These are phyloP conservation scores for Sinocyclocheilus anshuiensis DNA, from an alignment of 2,113 vertebrate genomes.

Conservation along the genomic window DNA sequence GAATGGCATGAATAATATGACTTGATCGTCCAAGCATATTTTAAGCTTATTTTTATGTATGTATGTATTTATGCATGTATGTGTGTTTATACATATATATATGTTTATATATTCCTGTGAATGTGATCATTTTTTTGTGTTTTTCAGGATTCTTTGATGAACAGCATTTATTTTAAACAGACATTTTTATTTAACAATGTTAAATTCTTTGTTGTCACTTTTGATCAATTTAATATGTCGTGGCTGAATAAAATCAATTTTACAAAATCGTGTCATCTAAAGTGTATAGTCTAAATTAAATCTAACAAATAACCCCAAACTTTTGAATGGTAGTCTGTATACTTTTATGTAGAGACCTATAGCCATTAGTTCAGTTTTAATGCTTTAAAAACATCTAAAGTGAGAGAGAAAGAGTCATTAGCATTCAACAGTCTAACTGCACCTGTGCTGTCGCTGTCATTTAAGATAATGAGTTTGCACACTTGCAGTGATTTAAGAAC, in stretches of 20 bases:
- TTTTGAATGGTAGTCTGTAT: neutral
- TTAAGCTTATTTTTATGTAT: too few relatives aligned
- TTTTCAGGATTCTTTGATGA: neutral
- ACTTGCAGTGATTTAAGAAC: slow-evolving; percentile 36
- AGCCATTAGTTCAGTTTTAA: slow-evolving; percentile 47
- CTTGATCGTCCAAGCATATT: neutral
- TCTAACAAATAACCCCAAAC: neutral
- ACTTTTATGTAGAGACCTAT: neutral
- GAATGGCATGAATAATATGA: slow-evolving; percentile 3
- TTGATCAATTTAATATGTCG: neutral
- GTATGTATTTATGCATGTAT: too few relatives aligned
- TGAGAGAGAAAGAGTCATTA: neutral
- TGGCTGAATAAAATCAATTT: neutral
- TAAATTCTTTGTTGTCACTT: neutral
- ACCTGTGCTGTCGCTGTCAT: slow-evolving; percentile 40
- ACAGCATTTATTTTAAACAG: too few relatives aligned
- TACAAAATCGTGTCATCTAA: too few relatives aligned
- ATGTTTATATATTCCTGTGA: too few relatives aligned
- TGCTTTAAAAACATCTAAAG: slow-evolving; percentile 9
- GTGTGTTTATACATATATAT: too few relatives aligned
- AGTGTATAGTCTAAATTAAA: too few relatives aligned
- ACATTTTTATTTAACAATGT: neutral
- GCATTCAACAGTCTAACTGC: slow-evolving; percentile 26
- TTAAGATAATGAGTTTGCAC: slow-evolving; percentile 38
- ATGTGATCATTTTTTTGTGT: neutral